Percentiles rank a stretch among this genome's conserved stretches.
Conservation (phyloP, 1,140 invertebrate genomes). For the Leptoteleia sp. region DNA sequence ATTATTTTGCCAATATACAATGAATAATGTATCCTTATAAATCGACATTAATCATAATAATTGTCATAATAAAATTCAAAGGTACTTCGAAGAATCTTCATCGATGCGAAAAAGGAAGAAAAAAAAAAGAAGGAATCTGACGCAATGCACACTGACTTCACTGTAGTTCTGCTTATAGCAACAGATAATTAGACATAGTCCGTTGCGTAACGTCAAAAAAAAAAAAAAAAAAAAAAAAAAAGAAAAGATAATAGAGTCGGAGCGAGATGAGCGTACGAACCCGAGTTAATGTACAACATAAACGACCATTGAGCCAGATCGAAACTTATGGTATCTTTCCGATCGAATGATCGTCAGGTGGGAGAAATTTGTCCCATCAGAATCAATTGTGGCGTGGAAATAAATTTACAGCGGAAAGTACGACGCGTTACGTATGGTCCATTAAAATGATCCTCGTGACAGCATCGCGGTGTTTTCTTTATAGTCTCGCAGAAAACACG, state of each 20-base stretch:
- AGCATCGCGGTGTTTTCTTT: slow-evolving; percentile 5
- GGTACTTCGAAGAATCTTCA: slow-evolving; percentile 22
- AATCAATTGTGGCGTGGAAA: too few relatives aligned
- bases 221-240: too few relatives aligned
- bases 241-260: slow-evolving; percentile 27
- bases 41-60: too few relatives aligned
- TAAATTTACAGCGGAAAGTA: slow-evolving; percentile 5
- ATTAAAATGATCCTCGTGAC: slow-evolving; percentile 18
- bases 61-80: too few relatives aligned
- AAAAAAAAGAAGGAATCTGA: slow-evolving; percentile 43
- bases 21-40: too few relatives aligned
- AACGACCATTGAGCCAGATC: neutral
- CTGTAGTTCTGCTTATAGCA: slow-evolving; percentile 23
- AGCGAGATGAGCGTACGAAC: slow-evolving; percentile 8
- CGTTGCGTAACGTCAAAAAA: slow-evolving; percentile 36
- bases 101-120: slow-evolving; percentile 49
- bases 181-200: slow-evolving; percentile 47
- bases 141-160: slow-evolving; percentile 31
- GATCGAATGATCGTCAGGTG: too few relatives aligned
- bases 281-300: slow-evolving; percentile 5
- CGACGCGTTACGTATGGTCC: slow-evolving; percentile 3
- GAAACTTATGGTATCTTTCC: neutral
- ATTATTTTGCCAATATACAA: too few relatives aligned
- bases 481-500: slow-evolving; percentile 20
- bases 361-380: slow-evolving; percentile 1